Conservation (phyloP, 2,113 vertebrate genomes). For the Sorex araneus region DNA sequence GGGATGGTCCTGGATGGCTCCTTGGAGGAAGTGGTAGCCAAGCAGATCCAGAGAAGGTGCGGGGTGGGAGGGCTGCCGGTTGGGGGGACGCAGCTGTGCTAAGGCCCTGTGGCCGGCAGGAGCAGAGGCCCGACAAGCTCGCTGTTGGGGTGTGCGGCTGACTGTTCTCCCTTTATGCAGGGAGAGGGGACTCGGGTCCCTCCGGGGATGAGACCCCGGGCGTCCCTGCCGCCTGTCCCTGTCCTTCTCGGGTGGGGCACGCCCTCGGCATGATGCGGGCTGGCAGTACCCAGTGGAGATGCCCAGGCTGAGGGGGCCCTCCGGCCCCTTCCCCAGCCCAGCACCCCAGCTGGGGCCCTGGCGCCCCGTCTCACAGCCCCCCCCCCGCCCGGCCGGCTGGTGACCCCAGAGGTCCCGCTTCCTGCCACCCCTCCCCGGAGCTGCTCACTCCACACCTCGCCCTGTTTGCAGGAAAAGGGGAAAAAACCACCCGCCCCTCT, state of each 20-base stretch:
- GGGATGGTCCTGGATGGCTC: background rate
- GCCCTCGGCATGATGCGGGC: no score
- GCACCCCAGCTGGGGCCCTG: no score
- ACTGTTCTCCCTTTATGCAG: no score
- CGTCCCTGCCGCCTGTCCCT: no score
- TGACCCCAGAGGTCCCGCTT: background rate
- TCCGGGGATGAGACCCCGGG: no score
- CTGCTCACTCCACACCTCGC: background rate
- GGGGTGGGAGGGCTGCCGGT: background rate
- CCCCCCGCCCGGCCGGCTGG: fast-evolving
- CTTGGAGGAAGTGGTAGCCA: background rate
- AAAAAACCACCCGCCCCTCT: background rate
- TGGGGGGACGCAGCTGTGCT: background rate
- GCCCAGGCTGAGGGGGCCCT: no score
- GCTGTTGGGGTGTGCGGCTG: background rate
- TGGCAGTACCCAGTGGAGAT: no score
- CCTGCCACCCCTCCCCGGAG: background rate
- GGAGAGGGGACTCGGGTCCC: no score
- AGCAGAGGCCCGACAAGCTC: fast-evolving
- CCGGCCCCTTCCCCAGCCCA: no score
- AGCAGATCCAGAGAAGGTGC: background rate
- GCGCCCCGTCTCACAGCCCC: no score
- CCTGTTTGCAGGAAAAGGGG: constrained; percentile 42
- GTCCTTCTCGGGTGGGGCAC: no score
- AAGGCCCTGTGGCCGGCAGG: constrained; percentile 58